Evolutionary conservation across 1,140 invertebrate species (phyloP).

Genomic region (Dermatophagoides farinae): DNA sequence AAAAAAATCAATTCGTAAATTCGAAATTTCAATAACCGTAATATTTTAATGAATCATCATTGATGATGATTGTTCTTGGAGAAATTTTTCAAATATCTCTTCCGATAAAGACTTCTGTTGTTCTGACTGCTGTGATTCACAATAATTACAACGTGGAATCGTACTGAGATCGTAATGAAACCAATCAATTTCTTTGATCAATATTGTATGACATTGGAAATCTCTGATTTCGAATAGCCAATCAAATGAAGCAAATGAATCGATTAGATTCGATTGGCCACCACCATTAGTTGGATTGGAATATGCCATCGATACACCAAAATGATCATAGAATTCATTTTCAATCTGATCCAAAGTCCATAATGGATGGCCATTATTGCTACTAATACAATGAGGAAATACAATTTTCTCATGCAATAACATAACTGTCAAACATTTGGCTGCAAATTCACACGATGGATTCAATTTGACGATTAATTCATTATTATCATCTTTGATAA

Average conservation of each 20-base stretch:
- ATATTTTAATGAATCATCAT: too few relatives aligned
- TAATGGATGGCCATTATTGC: not conserved
- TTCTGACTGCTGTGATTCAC: not conserved
- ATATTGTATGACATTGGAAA: not conserved
- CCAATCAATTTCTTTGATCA: not conserved
- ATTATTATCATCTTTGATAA: not conserved
- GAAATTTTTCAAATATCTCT: too few relatives aligned
- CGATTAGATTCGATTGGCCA: too few relatives aligned
- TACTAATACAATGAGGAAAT: too few relatives aligned
- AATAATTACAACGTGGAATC: not conserved
- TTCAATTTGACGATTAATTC: not conserved
- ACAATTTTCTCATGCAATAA: not conserved
- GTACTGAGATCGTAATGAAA: not conserved
- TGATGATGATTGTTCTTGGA: too few relatives aligned
- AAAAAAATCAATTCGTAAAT: not conserved
- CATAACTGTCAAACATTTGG: not conserved
- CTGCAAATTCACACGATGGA: not conserved
- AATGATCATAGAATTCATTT: not conserved
- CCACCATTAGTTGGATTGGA: too few relatives aligned
- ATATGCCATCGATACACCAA: not conserved
- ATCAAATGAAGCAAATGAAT: too few relatives aligned
- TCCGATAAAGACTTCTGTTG: too few relatives aligned
- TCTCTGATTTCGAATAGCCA: too few relatives aligned
- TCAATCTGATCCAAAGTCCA: not conserved
- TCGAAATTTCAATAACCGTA: too few relatives aligned